Base-by-base conservation (phyloP, 2,888 invertebrate genomes). In the Dendrolimus houi region DNA sequence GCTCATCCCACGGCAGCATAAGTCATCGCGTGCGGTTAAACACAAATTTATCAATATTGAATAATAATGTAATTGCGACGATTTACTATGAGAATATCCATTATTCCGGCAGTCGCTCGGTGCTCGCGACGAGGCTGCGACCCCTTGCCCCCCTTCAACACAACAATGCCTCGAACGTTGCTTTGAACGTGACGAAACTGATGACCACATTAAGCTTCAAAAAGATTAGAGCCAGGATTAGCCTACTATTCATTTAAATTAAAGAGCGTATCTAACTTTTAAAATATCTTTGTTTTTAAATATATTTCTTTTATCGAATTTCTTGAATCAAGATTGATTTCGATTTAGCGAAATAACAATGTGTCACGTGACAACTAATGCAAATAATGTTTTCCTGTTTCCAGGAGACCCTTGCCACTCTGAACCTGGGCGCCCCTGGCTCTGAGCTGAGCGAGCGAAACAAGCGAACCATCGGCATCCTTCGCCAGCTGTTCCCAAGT, bases 381-480 rank as follows among this genome's bases (percentile, higher is more conserved):
- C 29, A 29, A 29, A 0, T 6, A 29, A 29, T 29, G 6, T 29
- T 1, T 29, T 29, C 9, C 8, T 47, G 12, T 47, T 47, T 77
- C 57, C 91, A 95, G 95, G 94, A 93, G 83, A 91, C 92, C 61
- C 89, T 95, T 65, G 92, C 94, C 69, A 93, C 93, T 63, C 84
- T 94, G 79, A 92, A 94, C 85, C 88, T 94, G 69, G 93, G 92
- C 65, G 93, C 94, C 66, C 92, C 93, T 62, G 93, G 94, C 77
- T 91, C 91, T 63, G 92, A 93, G 77, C 83, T 93, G 65, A 92
- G 93, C 77, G 93, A 94, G 67, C 92, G 95, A 72, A 94, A 94
- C 86, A 95, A 95, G 86, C 92, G 95, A 75, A 95, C 95, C 67
- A 94, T 95, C 74, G 95, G 95, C 70, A 92, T 95, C 73, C 92